phyloP scores from a whole-genome alignment of 2,113 vertebrate genomes.

The Amazona vittata region DNA sequence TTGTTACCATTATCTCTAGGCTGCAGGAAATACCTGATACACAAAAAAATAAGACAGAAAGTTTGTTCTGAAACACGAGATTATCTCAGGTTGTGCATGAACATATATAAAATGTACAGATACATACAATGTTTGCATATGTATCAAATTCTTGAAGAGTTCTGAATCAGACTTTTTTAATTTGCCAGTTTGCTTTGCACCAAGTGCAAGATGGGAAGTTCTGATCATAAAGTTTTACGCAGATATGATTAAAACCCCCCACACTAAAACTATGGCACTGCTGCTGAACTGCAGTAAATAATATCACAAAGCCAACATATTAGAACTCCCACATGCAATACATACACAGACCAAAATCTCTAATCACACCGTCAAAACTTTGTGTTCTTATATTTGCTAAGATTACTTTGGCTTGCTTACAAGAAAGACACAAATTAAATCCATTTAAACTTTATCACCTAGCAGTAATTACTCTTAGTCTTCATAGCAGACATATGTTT shows the following conservation, averaged over 20 bases:
- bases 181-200: not conserved
- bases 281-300: slow-evolving; percentile 21
- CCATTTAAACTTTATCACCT: slow-evolving; percentile 47
- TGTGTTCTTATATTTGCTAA: slow-evolving; percentile 34
- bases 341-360: not conserved
- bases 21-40: slow-evolving; percentile 93
- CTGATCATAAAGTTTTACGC: not conserved
- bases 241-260: not conserved
- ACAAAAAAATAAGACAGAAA: slow-evolving; percentile 12
- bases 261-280: not conserved
- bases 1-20: slow-evolving; percentile 93
- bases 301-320: not conserved
- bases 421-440: slow-evolving; percentile 18
- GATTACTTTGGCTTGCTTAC: slow-evolving; percentile 48
- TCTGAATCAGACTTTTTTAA: not conserved
- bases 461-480: slow-evolving; percentile 35
- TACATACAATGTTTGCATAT: not conserved
- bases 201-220: not conserved
- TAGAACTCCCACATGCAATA: slow-evolving; percentile 7
- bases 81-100: not conserved
- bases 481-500: slow-evolving; percentile 25
- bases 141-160: not conserved
- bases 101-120: not conserved
- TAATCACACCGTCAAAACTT: slow-evolving; percentile 25
- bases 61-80: not conserved